Evolutionary conservation across 2,113 vertebrate genomes (phyloP), one percentile per base, ranked within the genome.

Genomic region (Hystrix brachyura): DNA sequence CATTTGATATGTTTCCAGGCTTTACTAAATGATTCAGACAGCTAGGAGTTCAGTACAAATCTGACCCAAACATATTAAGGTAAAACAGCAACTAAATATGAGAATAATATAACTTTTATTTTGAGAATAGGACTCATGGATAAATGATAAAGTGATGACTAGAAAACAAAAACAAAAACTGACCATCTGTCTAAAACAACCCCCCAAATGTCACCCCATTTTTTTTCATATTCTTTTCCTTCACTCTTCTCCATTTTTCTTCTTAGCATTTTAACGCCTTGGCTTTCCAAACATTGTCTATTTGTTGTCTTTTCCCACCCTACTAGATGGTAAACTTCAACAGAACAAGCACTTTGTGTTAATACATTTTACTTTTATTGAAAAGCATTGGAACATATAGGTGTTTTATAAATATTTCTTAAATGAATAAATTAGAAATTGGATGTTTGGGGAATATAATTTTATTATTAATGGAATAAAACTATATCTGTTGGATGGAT

Each of bases 391-490:
- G 19, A 48, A 82, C 15, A 86, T 53, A 62, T 19, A 79, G 13
- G 51, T 78, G 0, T 21, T 95, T 79, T 53, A 55, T 62, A 89
- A 84, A 78, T 94, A 92, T 46, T 43, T 57, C 3, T 93, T 88
- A 65, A 90, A 55, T 87, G 8, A 79, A 92, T 65, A 96, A 94
- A 57, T 46, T 90, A 67, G 43, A 87, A 94, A 67, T n/a, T 43
- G 2, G 7, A 29, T 94, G 15, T 76, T 57, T 79, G 43, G 11
- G 27, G 60, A 88, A 78, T 83, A 83, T 59, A 80, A 85, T 80
- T 95, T 91, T 84, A 51, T 93, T 51, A 6, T 23, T 93, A 94
- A 92, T 46, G 76, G 51, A 94, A 87, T 92, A 92, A 96, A 92
- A 38, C 6, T 84, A 11, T 67, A 53, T 76, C 84, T 95, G n/a